These are phyloP conservation scores for Equus quagga DNA, from an alignment of 2,113 vertebrate genomes.

Conservation along the genomic window DNA sequence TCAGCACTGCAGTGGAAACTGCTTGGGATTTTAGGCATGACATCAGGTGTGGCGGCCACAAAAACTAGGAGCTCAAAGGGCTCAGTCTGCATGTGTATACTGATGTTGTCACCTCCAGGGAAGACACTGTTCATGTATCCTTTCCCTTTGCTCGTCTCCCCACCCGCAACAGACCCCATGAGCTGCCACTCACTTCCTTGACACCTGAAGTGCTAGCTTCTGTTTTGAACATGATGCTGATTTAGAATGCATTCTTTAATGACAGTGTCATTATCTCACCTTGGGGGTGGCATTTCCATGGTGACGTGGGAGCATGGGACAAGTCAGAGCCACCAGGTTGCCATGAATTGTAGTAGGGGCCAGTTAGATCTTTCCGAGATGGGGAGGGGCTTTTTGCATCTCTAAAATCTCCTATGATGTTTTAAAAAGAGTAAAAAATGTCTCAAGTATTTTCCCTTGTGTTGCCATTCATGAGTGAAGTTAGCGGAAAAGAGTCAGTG, in stretches of 20 bases:
- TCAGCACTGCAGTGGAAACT: not conserved
- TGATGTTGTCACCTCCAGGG: too few species aligned
- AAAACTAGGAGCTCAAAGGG: not conserved
- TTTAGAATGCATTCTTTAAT: not conserved
- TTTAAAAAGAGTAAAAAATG: not conserved
- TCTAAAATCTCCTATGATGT: not conserved
- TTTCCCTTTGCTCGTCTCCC: not conserved
- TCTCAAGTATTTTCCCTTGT: not conserved
- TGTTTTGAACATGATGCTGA: not conserved
- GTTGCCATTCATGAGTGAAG: not conserved
- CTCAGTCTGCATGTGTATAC: rapidly evolving
- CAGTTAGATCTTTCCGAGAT: not conserved
- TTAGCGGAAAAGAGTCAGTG: not conserved
- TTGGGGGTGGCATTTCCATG: not conserved
- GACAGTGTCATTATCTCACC: not conserved
- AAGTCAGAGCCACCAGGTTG: not conserved
- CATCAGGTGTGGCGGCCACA: too few species aligned
- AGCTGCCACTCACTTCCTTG: not conserved
- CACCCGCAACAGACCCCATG: not conserved
- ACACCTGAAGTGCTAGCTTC: not conserved
- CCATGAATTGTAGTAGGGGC: not conserved
- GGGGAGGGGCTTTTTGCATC: not conserved
- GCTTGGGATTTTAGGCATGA: not conserved
- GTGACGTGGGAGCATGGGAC: not conserved
- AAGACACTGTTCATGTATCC: rapidly evolving